phyloP scores from a whole-genome alignment of 2,888 invertebrate genomes.

The Tryphoninae sp. region DNA sequence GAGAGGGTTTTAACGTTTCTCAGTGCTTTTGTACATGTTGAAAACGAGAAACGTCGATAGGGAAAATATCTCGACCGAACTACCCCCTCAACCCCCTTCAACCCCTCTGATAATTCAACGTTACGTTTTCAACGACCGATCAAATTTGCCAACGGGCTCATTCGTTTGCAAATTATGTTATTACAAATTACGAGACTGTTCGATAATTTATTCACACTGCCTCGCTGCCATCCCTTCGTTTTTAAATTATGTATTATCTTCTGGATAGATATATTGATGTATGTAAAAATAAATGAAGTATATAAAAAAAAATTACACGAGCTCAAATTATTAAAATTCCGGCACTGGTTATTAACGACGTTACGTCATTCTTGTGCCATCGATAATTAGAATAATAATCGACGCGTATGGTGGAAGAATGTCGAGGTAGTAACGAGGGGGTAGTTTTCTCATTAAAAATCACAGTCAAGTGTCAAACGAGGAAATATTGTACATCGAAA shows the following conservation, averaged over 20 bases:
- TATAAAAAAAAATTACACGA: background rate
- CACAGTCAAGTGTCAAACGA: background rate
- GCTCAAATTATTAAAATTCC: background rate
- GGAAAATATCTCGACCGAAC: background rate
- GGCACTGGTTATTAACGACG: constrained; percentile 47
- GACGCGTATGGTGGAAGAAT: constrained; percentile 9
- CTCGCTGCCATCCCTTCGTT: background rate
- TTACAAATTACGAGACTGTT: constrained; percentile 48
- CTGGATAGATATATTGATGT: background rate
- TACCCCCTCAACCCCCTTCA: background rate
- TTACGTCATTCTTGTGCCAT: background rate
- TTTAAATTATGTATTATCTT: background rate
- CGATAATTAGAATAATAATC: constrained; percentile 50
- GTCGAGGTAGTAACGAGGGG: background rate
- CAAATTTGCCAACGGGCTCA: constrained; percentile 13
- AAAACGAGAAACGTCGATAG: background rate
- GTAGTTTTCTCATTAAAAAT: constrained; percentile 36
- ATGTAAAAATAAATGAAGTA: background rate
- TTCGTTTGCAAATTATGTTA: constrained; percentile 39
- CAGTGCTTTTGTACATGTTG: background rate
- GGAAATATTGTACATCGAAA: constrained; percentile 2
- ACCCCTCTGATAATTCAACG: constrained; percentile 17
- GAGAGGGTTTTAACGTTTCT: background rate
- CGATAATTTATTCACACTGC: constrained; percentile 44
- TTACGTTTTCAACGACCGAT: constrained; percentile 34